phyloP scores from a whole-genome alignment of 2,888 invertebrate genomes.

The Holacanthella duospinosa region DNA sequence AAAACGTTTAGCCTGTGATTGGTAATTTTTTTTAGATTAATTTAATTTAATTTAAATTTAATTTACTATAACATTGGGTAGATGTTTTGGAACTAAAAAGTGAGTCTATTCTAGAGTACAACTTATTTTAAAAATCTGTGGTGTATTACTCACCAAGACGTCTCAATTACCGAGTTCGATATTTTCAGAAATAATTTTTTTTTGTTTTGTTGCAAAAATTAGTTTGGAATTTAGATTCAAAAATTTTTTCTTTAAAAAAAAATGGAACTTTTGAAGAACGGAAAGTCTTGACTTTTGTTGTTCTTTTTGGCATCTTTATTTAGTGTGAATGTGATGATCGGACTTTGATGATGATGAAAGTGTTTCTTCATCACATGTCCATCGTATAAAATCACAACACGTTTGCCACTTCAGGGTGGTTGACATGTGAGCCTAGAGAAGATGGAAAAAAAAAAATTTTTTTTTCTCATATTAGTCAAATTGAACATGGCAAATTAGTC shows the following conservation, averaged over 20 bases:
- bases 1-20: no score
- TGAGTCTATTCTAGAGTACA: not conserved
- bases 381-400: constrained; percentile 35
- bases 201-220: no score
- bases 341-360: not conserved
- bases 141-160: not conserved
- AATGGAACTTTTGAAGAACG: not conserved
- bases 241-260: not conserved
- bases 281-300: not conserved
- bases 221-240: not conserved
- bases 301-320: not conserved
- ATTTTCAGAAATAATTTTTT: no score
- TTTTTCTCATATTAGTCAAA: no score
- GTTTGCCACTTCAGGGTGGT: constrained; percentile 36
- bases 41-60: not conserved
- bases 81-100: no score
- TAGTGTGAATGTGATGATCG: not conserved
- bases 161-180: no score
- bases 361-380: constrained; percentile 23
- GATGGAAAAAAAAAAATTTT: constrained; percentile 9
- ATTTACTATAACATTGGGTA: no score
- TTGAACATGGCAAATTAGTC: no score
- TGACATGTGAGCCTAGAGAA: constrained; percentile 32
- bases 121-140: not conserved
- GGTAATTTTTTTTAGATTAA: no score